Conservation (phyloP, 2,113 vertebrate genomes). For the Campylomormyrus numenius region DNA sequence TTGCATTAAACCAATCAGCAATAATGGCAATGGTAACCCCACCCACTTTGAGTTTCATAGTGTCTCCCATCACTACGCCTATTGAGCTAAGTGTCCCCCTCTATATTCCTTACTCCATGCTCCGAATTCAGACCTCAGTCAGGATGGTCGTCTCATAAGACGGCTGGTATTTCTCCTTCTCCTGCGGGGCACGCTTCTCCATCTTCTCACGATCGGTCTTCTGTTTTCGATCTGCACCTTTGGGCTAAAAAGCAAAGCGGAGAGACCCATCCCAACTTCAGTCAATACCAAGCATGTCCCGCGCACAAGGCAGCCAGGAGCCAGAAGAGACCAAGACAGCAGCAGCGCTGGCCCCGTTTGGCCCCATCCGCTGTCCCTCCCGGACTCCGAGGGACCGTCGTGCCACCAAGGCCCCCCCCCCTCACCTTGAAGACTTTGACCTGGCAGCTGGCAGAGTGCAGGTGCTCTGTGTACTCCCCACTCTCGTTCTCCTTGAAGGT, state of each 20-base stretch:
- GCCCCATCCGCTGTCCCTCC: not conserved
- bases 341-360: not conserved
- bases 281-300: not conserved
- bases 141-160: conserved; percentile 96
- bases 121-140: conserved; percentile 71
- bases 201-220: conserved; percentile 97
- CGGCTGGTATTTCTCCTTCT: conserved; percentile 96
- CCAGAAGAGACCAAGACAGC: not conserved
- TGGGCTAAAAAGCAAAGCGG: conserved; percentile 64
- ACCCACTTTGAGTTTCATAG: not conserved
- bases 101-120: not conserved
- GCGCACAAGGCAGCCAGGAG: too few relatives aligned
- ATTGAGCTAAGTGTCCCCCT: not conserved
- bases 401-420: not conserved
- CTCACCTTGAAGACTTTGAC: conserved; percentile 98
- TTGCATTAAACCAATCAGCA: not conserved
- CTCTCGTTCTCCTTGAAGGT: conserved; percentile 86
- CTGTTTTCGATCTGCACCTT: conserved; percentile 96
- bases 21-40: not conserved
- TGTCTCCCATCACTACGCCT: not conserved
- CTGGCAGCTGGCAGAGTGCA: conserved; percentile 96
- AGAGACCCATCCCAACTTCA: not conserved
- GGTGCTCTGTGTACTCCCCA: conserved; percentile 89
- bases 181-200: conserved; percentile 90
- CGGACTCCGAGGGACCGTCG: not conserved